Percentiles rank a stretch among this genome's conserved stretches.
Evolutionary conservation across 2,888 invertebrate genomes (phyloP).

Genomic region (Leucophora obtusa): DNA sequence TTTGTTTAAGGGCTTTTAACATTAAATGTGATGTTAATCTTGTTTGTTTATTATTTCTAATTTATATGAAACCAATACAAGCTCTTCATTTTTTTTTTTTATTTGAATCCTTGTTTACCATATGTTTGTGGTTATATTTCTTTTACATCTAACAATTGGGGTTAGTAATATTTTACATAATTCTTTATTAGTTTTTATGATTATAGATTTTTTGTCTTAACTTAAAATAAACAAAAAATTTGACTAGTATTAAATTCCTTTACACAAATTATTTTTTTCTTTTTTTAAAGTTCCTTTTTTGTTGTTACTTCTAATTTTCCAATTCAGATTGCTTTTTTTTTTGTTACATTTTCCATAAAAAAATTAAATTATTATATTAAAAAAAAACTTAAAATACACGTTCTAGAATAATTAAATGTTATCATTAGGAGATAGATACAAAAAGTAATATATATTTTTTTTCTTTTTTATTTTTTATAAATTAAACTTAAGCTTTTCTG

Average conservation of each 20-base stretch:
- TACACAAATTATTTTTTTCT: constrained; percentile 66
- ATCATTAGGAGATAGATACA: neutral
- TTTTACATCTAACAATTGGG: constrained; percentile 55
- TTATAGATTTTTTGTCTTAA: constrained; percentile 53
- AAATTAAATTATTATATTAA: constrained; percentile 3
- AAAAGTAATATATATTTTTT: neutral
- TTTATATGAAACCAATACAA: constrained; percentile 58
- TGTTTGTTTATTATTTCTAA: constrained; percentile 28
- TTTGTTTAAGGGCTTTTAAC: constrained; percentile 55
- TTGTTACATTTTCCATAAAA: constrained; percentile 57
- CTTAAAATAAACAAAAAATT: constrained; percentile 72
- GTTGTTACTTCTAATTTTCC: constrained; percentile 45
- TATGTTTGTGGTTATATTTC: constrained; percentile 43
- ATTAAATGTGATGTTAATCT: constrained; percentile 54
- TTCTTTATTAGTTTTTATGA: constrained; percentile 48
- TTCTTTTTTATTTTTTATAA: constrained; percentile 47
- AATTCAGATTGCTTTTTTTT: constrained; percentile 62
- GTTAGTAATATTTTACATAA: constrained; percentile 62
- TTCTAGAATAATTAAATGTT: constrained; percentile 12
- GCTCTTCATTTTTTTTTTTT: constrained; percentile 23
- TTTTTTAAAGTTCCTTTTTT: constrained; percentile 51
- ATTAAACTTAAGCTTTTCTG: constrained; percentile 46
- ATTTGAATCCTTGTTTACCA: constrained; percentile 37
- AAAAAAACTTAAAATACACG: constrained; percentile 34
- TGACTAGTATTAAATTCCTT: constrained; percentile 77